These are phyloP conservation scores for Catostomus latipinnis DNA, from an alignment of 2,797 vertebrate genomes.

Conservation along the genomic window DNA sequence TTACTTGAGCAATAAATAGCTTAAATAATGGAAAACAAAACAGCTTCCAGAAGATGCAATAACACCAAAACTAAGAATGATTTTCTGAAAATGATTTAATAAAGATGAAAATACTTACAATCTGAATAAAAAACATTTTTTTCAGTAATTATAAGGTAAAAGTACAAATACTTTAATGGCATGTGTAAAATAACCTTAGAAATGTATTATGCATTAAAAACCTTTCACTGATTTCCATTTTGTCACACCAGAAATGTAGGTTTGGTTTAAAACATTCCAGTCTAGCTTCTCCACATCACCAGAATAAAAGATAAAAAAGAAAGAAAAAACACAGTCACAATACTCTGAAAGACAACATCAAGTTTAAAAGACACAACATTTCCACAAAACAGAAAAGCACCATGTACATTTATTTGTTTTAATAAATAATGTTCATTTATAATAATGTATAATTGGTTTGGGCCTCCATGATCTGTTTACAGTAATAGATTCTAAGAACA, in stretches of 20 bases:
- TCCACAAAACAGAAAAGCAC: neutral
- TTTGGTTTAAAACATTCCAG: slow-evolving; percentile 13
- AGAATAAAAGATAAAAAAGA: slow-evolving; percentile 29
- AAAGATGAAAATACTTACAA: slow-evolving; percentile 57
- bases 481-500: no score
- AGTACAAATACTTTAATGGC: slow-evolving; percentile 50
- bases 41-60: no score
- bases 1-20: no score
- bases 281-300: neutral
- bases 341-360: neutral
- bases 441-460: no score
- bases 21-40: no score
- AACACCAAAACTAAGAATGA: no score
- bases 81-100: slow-evolving; percentile 58
- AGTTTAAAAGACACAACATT: neutral
- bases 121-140: neutral
- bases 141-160: slow-evolving; percentile 55
- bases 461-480: no score
- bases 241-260: neutral
- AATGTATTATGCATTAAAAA: slow-evolving; percentile 4
- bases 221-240: slow-evolving; percentile 64
- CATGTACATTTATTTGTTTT: neutral
- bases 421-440: no score
- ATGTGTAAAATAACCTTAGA: slow-evolving; percentile 56
- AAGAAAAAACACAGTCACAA: neutral